A percentile compares a stretch with the other conserved stretches of the same genome.
These are phyloP conservation scores for Deroplatys truncata DNA, from an alignment of 2,888 invertebrate genomes.

Conservation along the genomic window DNA sequence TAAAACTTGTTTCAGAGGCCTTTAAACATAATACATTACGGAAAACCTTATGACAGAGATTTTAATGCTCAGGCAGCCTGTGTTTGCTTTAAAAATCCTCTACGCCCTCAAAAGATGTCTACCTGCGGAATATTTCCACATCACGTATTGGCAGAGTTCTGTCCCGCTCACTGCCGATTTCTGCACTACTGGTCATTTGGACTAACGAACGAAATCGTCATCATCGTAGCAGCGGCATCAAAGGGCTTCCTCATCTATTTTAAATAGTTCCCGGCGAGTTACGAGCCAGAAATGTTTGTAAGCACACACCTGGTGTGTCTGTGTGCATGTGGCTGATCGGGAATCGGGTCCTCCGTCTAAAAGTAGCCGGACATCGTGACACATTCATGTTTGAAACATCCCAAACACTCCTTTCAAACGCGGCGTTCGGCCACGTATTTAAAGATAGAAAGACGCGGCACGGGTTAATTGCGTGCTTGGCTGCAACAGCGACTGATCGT, in stretches of 20 bases:
- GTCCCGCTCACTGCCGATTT: background rate
- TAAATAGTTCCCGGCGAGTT: constrained; percentile 1
- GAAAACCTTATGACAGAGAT: too few relatives aligned
- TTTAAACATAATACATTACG: too few relatives aligned
- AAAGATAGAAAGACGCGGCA: background rate
- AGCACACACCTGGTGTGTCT: background rate
- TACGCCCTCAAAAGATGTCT: background rate
- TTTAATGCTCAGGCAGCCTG: too few relatives aligned
- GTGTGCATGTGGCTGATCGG: background rate
- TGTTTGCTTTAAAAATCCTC: background rate
- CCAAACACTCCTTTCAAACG: constrained; percentile 10
- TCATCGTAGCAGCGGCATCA: background rate
- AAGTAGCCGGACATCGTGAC: background rate
- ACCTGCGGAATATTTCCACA: background rate
- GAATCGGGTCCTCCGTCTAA: background rate
- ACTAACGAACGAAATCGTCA: background rate
- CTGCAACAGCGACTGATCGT: background rate
- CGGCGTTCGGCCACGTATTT: background rate
- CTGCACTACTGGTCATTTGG: background rate
- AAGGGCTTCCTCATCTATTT: background rate
- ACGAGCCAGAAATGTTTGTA: constrained; percentile 8
- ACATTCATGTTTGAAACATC: constrained; percentile 14
- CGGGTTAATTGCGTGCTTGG: background rate
- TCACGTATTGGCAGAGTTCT: background rate
- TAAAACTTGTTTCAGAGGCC: too few relatives aligned